Base-by-base conservation (phyloP, 2,888 invertebrate genomes). In the Platycheirus rosarum region DNA sequence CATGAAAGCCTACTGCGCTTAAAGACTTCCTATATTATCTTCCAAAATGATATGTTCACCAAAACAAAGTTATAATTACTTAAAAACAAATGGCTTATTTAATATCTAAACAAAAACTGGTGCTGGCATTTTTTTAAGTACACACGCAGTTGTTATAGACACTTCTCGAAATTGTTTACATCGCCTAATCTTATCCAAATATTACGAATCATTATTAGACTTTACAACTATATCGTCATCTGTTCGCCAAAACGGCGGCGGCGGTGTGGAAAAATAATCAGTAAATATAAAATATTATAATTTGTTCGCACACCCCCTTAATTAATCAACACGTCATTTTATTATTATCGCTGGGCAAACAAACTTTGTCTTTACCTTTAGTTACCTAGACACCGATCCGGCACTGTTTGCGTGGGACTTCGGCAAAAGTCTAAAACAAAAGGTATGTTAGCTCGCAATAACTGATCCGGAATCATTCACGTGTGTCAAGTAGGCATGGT, bases 401-500 rank as follows among this genome's bases (percentile, higher is more conserved):
- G 37, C 2, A 37, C n/a, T 35, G 40, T 23, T 57, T 57, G 37
- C 23, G 32, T 23, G 23, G 11, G 23, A 26, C 14, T 23, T 57
- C n/a, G 20, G 2, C 23, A 2, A 57, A 26, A 23, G 1, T 57
- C 13, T 13, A 37, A 55, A 55, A 55, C 37, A 55, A 37, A 55
- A 26, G 26, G 26, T 26, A 6, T 6, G 26, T 26, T 4, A 26
- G 2, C 3, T 4, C 6, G 26, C 26, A 23, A 23, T 4, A 4
- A 13, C 44, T 60, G 60, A 60, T 60, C 60, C 60, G 60, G 60
- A 42, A 60, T 44, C 42, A 60, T 60, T 44, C 60, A 44, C 60
- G 60, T 60, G 60, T 29, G 60, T 26, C 2, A 29, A 44, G 6
- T 14, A 13, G 37, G n/a, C 37, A 23, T 8, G 8, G 8, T 32